phyloP scores from a whole-genome alignment of 2,797 vertebrate species.

The Hydrolagus colliei region DNA sequence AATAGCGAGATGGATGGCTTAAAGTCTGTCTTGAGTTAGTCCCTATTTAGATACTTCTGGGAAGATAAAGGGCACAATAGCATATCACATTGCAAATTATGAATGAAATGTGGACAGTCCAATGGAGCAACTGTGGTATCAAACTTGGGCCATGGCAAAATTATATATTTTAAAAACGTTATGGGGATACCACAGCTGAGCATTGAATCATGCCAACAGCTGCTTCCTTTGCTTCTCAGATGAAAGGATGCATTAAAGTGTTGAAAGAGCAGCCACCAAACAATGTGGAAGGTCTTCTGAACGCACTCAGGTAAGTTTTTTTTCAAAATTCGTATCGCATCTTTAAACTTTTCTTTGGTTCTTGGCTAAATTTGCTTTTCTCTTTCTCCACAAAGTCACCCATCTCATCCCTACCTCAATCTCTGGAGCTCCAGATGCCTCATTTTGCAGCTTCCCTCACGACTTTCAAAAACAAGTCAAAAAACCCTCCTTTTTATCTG shows the following conservation, averaged over 20 bases:
- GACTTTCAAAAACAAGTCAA: no score
- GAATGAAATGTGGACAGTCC: background rate
- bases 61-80: background rate
- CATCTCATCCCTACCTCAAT: no score
- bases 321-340: no score
- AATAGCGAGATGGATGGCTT: background rate
- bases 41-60: background rate
- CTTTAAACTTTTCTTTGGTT: no score
- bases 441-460: no score
- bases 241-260: conserved; percentile 85
- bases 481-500: no score
- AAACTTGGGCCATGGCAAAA: background rate
- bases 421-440: no score
- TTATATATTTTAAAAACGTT: background rate
- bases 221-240: conserved; percentile 54
- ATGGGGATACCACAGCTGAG: background rate
- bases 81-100: background rate
- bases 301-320: conserved; percentile 83
- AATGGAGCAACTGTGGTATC: background rate
- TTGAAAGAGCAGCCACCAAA: conserved; percentile 93
- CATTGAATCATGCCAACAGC: background rate
- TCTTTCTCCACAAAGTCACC: no score
- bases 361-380: no score
- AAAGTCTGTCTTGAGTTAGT: background rate
- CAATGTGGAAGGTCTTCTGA: conserved; percentile 90